Evolutionary conservation across 2,797 vertebrate species (phyloP).

Genomic region (Rallus crepitans): DNA sequence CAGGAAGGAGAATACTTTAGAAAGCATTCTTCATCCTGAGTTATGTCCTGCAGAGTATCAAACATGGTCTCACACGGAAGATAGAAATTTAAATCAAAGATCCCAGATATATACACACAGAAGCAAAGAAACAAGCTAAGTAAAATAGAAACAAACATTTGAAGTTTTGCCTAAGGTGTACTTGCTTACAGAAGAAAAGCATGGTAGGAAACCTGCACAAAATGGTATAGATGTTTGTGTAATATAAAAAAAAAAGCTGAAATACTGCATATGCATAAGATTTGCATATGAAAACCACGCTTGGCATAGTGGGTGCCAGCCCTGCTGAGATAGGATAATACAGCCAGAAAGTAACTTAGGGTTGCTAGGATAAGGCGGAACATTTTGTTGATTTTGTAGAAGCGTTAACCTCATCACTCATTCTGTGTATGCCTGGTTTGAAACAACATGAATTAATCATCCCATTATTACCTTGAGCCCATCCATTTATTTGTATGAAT

Average conservation of each 20-base stretch:
- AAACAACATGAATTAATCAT: not conserved
- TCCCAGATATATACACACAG: not conserved
- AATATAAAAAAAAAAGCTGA: not conserved
- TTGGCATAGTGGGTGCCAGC: not conserved
- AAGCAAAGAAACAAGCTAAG: not conserved
- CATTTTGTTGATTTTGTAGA: not conserved
- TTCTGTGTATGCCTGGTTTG: not conserved
- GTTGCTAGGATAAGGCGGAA: not conserved
- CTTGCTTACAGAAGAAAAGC: not conserved
- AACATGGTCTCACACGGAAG: not conserved
- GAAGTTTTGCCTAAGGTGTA: not conserved
- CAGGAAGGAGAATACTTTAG: not conserved
- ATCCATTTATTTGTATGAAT: not conserved
- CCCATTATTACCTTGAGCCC: not conserved
- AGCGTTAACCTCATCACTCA: not conserved
- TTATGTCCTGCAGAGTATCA: not conserved
- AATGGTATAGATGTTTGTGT: not conserved
- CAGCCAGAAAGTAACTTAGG: not conserved
- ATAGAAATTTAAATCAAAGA: not conserved
- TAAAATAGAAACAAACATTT: not conserved
- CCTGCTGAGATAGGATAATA: not conserved
- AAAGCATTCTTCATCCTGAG: not conserved
- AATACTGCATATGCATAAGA: not conserved
- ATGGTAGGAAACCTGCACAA: not conserved
- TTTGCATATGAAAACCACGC: not conserved